Evolutionary conservation across 2,113 vertebrate genomes (phyloP), one percentile per base, ranked within the genome.

Genomic region (Melanocharis versteri): DNA sequence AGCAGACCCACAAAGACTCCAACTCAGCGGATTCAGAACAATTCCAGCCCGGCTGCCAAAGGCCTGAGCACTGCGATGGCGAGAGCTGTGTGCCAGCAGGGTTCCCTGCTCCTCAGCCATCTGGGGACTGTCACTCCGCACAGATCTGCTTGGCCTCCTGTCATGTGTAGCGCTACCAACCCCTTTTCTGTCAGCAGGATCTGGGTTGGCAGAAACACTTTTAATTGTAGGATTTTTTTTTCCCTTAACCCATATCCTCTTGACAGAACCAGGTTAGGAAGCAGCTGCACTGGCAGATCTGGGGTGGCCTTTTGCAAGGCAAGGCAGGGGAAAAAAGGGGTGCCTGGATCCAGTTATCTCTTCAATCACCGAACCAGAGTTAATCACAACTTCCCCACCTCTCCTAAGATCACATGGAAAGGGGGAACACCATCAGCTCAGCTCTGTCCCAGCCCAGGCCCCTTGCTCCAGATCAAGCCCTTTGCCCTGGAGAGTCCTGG

Each of bases 221-320:
- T 62, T 45, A 77, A 89, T 71, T 78, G 94, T 39, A 92, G 77
- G 80, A 60, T 27, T 65, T 78, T 58, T 81, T 78, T 47, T 9
- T 1, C 71, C 61, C 57, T 47, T 92, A 90, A 93, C 95, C 94
- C 68, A 81, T 73, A 92, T 92, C 93, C 47, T 61, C 56, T 60
- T 89, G 89, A 95, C 93, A 97, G 96, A 96, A 95, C 86, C 93
- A 89, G 94, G 95, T 58, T 89, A 90, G 60, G 88, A 80, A 93
- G 86, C 92, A 94, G 90, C 54, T 66, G 86, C 47, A 23, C 35
- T 1, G 5, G 42, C 81, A 90, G 95, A 88, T 70, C 76, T 75
- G 51, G 68, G 68, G 56, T 92, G 58, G 89, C 86, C 76, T 90
- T 77, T 22, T 28, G 76, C 2, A 6, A 64, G 51, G 39, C 16